Evolutionary conservation across 2,113 vertebrate genomes (phyloP), one percentile per base, ranked within the genome.

Genomic region (Cichladusa arquata): DNA sequence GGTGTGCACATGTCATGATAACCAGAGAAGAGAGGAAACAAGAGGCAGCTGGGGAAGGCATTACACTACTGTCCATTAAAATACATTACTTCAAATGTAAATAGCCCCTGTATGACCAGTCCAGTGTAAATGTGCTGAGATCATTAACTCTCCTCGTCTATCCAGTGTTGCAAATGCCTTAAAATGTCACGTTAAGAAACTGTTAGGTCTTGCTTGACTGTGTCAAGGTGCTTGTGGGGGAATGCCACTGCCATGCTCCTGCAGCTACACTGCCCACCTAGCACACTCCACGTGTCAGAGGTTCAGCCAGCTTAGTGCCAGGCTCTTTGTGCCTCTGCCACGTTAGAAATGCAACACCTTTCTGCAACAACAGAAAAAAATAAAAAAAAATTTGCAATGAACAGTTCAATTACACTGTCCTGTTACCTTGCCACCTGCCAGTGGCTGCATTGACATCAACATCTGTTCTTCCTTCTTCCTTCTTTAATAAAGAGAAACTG

Each of bases 251-350:
- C 29, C 31, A 8, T 1, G 0, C 1, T 0, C 19, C 11, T 8
- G 5, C 53, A 72, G 34, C n/a, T 51, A 5, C 20, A 58, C 44
- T 40, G 17, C 34, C 20, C 1, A 1, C 22, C 42, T 18, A 17
- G 28, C 20, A 8, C 3, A 0, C 2, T 13, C 12, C 0, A 0
- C 1, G 2, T 5, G 8, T 22, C 34, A n/a, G 24, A 5, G 1
- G 6, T 26, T 57, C 0, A 0, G 34, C 33, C 34, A 51, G 19
- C 51, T 26, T 4, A 12, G 11, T 31, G 23, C 28, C 1, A 1
- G 38, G 16, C 9, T 85, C 48, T 19, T 10, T 3, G 0, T 48
- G 33, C 28, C 17, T 61, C 64, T 77, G 14, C 17, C 47, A 2
- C 14, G 9, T 50, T 54, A 50, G 24, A 62, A 69, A 38, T 53